Conservation (phyloP, 2,888 invertebrate species). For the Tetragnatha montana region DNA sequence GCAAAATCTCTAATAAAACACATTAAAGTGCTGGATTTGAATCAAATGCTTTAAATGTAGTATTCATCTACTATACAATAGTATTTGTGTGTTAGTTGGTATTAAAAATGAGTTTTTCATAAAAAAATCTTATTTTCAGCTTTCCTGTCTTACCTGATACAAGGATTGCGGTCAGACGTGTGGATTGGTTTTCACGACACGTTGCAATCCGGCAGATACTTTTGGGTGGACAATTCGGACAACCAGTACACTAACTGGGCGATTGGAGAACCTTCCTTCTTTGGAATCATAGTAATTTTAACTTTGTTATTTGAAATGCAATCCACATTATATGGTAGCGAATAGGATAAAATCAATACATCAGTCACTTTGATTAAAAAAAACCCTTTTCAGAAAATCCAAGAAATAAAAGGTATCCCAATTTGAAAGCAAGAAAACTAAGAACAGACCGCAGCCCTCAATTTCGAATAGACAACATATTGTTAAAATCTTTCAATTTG, state of each 20-base stretch:
- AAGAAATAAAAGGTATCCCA: background rate
- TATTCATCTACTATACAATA: too few relatives aligned
- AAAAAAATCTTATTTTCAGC: conserved; percentile 7
- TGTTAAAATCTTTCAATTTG: too few relatives aligned
- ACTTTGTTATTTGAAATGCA: background rate
- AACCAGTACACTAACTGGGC: conserved; percentile 60
- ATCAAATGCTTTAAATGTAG: too few relatives aligned
- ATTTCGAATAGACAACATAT: too few relatives aligned
- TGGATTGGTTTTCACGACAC: conserved; percentile 63
- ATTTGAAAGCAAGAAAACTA: background rate
- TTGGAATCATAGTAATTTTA: conserved; percentile 45
- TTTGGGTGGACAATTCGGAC: conserved; percentile 57
- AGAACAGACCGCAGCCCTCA: too few relatives aligned
- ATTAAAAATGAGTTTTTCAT: too few relatives aligned
- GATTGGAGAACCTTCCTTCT: conserved; percentile 60
- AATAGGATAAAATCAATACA: background rate
- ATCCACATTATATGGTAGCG: background rate
- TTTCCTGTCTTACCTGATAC: conserved; percentile 50
- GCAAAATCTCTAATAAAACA: too few relatives aligned
- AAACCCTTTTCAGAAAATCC: background rate
- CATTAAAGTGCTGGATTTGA: too few relatives aligned
- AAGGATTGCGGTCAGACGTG: conserved; percentile 29
- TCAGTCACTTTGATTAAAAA: background rate
- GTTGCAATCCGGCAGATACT: conserved; percentile 31
- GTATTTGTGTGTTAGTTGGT: too few relatives aligned